Conservation (phyloP, 2,113 vertebrate genomes). For the Cheilinus undulatus region DNA sequence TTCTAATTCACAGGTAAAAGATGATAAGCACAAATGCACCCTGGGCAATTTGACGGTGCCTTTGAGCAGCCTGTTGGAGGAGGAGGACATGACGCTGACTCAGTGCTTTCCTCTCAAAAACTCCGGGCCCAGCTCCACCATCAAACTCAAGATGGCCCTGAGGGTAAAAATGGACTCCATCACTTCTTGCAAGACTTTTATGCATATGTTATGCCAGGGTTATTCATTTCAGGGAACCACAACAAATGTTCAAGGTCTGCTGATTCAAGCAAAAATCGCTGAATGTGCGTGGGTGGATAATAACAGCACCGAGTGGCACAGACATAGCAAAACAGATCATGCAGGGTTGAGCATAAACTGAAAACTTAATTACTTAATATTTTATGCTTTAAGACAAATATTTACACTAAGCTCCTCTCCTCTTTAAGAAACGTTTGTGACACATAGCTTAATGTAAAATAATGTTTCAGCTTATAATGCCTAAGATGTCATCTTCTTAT, state of each 20-base stretch:
- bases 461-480: too few relatives aligned
- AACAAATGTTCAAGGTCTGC: conserved; percentile 12
- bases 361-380: too few relatives aligned
- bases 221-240: conserved; percentile 14
- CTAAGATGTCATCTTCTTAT: too few relatives aligned
- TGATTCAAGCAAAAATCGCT: conserved; percentile 3
- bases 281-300: too few relatives aligned
- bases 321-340: not conserved
- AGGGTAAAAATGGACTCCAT: conserved; percentile 81
- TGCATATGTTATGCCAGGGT: not conserved
- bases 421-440: too few relatives aligned
- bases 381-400: too few relatives aligned
- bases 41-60: conserved; percentile 91
- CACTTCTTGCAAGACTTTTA: not conserved
- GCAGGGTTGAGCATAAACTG: not conserved
- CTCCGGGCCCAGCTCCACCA: conserved; percentile 93
- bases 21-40: conserved; percentile 93
- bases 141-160: conserved; percentile 96
- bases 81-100: conserved; percentile 91
- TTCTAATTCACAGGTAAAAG: conserved; percentile 86
- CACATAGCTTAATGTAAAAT: too few relatives aligned
- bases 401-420: too few relatives aligned
- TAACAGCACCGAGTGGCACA: too few relatives aligned
- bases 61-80: conserved; percentile 86
- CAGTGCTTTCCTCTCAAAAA: conserved; percentile 92